Base-by-base conservation (phyloP, 1,140 invertebrate species). In the Ctenoplectra terminalis region DNA sequence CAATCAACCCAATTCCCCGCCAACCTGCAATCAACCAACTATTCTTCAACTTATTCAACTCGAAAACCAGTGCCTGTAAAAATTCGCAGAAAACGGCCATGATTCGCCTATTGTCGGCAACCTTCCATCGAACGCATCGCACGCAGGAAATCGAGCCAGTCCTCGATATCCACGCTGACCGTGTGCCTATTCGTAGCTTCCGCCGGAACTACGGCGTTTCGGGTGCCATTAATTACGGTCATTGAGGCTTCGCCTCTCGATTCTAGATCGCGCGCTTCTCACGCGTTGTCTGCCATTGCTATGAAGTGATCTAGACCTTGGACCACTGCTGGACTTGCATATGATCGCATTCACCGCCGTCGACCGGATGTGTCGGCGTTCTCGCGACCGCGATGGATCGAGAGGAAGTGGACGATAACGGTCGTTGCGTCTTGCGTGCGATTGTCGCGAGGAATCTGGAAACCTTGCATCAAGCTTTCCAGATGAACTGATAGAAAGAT, bases 151-250 rank as follows among this genome's bases (percentile, higher is more conserved):
- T 67, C 74, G 46, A 52, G 74, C 37, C 74, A 76, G 46, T 43
- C 43, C 29, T 9, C 23, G 26, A 31, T 43, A 46, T 48, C 56
- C 56, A 17, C 72, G 40, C 17, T 20, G 43, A 7, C 48, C 31
- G 34, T 58, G 37, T 43, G 70, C 52, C 71, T 58, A 73, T 71
- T 78, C 76, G 8, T 40, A n/a, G 11, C 34, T 70, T 78, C 76
- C 76, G 64, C 50, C 75, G 76, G 76, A 78, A 70, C 76, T 78
- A 78, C 76, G 54, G 76, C 43, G 43, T 78, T 78, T 78, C 76
- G 66, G 56, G 66, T 71, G 54, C 66, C 63, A 71, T 78, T 78
- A 70, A 78, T 78, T 78, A 58, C 66, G 64, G 17, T 40, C 75
- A 37, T 70, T 48, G 23, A 67, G n/a, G 54, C 66, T 50, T 40